These are phyloP conservation scores for Glandiceps talaboti DNA, from an alignment of 53 echinoderm and acorn worm genomes.

Conservation along the genomic window DNA sequence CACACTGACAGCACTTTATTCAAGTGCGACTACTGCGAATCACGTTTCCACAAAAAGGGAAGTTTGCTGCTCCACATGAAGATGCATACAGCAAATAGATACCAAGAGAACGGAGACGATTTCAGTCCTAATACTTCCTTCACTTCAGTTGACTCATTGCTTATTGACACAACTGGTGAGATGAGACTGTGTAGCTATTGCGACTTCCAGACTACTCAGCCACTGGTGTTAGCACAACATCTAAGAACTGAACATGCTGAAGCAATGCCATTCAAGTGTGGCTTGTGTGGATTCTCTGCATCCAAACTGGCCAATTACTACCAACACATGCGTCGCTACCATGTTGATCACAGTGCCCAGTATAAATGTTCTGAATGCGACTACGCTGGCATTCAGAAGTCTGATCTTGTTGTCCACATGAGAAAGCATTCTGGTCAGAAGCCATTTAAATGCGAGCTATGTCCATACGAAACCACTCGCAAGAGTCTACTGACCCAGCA, in stretches of 20 bases:
- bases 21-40: not conserved
- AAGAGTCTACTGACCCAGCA: conserved; percentile 86
- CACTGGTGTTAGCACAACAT: not conserved
- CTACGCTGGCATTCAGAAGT: conserved; percentile 64
- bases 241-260: not conserved
- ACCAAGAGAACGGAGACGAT: not conserved
- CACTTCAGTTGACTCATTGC: not conserved
- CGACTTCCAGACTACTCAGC: not conserved
- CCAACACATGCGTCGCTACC: not conserved
- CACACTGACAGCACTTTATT: not conserved
- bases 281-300: not conserved
- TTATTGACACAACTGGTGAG: not conserved
- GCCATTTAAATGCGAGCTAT: conserved; percentile 49
- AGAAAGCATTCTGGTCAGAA: conserved; percentile 38
- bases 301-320: not conserved
- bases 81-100: not conserved
- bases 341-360: conserved; percentile 23
- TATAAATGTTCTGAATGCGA: conserved; percentile 59
- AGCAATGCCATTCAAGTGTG: not conserved
- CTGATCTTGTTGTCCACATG: conserved; percentile 64
- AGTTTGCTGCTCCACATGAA: not conserved
- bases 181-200: not conserved
- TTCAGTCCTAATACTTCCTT: not conserved
- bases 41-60: not conserved
- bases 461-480: conserved; percentile 52